These are phyloP conservation scores for Procambarus clarkii DNA, from an alignment of 1,140 invertebrate species.

Conservation along the genomic window DNA sequence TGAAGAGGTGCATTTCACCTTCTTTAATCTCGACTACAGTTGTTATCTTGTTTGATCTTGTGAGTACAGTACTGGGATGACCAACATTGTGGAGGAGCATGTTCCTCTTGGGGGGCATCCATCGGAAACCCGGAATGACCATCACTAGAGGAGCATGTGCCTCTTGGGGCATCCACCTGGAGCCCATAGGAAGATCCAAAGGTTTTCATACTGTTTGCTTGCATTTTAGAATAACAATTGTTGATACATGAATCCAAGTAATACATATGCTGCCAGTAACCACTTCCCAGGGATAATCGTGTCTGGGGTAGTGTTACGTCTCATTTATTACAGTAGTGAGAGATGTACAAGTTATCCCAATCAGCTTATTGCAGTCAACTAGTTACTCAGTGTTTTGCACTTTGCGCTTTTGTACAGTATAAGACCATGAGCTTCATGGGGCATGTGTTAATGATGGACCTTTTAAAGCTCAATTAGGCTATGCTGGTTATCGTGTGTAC, in stretches of 20 bases:
- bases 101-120: not conserved
- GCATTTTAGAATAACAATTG: slow-evolving; percentile 13
- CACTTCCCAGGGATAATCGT: slow-evolving; percentile 24
- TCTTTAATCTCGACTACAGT: not conserved
- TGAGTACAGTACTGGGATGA: not conserved
- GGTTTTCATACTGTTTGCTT: slow-evolving; percentile 5
- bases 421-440: slow-evolving; percentile 5
- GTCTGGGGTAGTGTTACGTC: slow-evolving; percentile 17
- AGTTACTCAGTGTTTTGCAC: slow-evolving; percentile 42
- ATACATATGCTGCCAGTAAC: slow-evolving; percentile 33
- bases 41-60: not conserved
- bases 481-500: slow-evolving; percentile 29
- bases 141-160: not conserved
- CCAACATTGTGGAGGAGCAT: not conserved
- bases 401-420: slow-evolving; percentile 40
- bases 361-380: slow-evolving; percentile 31
- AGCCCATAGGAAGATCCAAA: not conserved
- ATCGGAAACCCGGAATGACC: not conserved
- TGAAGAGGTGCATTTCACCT: not conserved
- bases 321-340: slow-evolving; percentile 11
- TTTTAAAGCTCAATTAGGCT: slow-evolving; percentile 36
- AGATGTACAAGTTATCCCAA: slow-evolving; percentile 20
- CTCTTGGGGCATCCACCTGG: not conserved
- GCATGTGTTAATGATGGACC: slow-evolving; percentile 10
- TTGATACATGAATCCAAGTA: slow-evolving; percentile 33